Base-by-base conservation (phyloP, 2,113 vertebrate species). In the Puma concolor region DNA sequence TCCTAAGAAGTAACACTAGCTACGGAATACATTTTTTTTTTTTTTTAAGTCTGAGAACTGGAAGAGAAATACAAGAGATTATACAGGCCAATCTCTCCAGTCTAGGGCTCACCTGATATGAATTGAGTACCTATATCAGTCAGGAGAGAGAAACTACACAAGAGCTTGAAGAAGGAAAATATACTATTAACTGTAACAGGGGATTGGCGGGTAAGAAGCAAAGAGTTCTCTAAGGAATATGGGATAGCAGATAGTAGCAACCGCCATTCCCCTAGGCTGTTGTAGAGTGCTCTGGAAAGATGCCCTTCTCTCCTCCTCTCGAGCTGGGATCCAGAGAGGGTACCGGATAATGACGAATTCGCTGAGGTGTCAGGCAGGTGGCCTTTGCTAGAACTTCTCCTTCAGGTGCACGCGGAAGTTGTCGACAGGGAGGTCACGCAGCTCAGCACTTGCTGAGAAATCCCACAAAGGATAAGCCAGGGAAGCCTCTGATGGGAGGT, bases 281-380 rank as follows among this genome's bases (percentile, higher is more conserved):
- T 1, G 36, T 0, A 23, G 12, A 14, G 8, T 3, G 1, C 15
- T 50, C n/a, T 50, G 21, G 36, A 29, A 41, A 52, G 52, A 48
- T 5, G 8, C 5, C 36, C 27, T 19, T 41, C 54, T 27, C 38
- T 10, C 15, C 4, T 11, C 5, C 4, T 21, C 15, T 19, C 1
- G 50, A 66, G n/a, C 64, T 44, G 66, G 81, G 44, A 64, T 83
- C 67, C 82, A 91, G 91, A 83, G 17, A 92, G 36, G 4, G 9
- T 93, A 29, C 25, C 12, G 23, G 71, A 60, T 44, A 76, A 38
- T 48, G 63, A 67, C 50, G 14, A 48, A 57, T 48, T 91, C 21
- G 25, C 44, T 19, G 33, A 66, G 23, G 11, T 63, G 27, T 69
- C 41, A 54, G 52, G 50, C 15, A 77, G 5, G 9, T 38, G 25